Evolutionary conservation across 2,888 invertebrate genomes (phyloP), one percentile per base, ranked within the genome.

Genomic region (Smittia sp.): DNA sequence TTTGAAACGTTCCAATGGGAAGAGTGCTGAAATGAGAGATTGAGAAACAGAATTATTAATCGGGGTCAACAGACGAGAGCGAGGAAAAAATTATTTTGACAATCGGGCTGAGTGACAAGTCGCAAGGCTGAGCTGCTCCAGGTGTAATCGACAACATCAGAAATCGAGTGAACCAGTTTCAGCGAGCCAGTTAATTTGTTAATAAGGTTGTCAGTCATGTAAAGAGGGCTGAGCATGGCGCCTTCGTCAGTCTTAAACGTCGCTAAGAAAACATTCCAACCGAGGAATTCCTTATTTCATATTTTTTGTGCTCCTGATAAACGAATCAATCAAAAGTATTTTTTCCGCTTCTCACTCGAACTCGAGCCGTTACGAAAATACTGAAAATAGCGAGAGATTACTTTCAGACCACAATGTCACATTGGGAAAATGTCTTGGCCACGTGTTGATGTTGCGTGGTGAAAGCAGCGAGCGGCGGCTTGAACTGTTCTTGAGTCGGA

Each of bases 1-100:
- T 92, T 75, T 88, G 86, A 81, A 93, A 93, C 58, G 90, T 88
- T 77, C 87, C 86, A 77, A 89, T 89, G 76, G 89, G 88, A 76
- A 93, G 82, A 76, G 87, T 86, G 80, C 93, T 93, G 85, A 75
- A 76, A 77, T 76, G 75, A 78, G 76, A 75, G 74, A 76, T 13
- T 9, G 25, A 46, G 22, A 62, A 58, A 62, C 20, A 11, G 38
- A 13, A 62, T 62, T n/a, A n/a, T n/a, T 66, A 52, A 52, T 69
- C 54, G 54, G 54, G 69, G 69, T 69, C 69, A 69, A 69, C n/a
- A 69, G 27, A 24, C 69, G 63, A 27, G 7, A 58, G 22, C 32
- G 32, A 32, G 32, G 15, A 20, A 22, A 58, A 20, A 18, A 22
- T 22, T 58, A 22, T 58, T 58, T 58, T 58, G 58, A 22, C 58